Evolutionary conservation across 2,113 vertebrate genomes (phyloP), one percentile per base, ranked within the genome.

Genomic region (Progne subis): DNA sequence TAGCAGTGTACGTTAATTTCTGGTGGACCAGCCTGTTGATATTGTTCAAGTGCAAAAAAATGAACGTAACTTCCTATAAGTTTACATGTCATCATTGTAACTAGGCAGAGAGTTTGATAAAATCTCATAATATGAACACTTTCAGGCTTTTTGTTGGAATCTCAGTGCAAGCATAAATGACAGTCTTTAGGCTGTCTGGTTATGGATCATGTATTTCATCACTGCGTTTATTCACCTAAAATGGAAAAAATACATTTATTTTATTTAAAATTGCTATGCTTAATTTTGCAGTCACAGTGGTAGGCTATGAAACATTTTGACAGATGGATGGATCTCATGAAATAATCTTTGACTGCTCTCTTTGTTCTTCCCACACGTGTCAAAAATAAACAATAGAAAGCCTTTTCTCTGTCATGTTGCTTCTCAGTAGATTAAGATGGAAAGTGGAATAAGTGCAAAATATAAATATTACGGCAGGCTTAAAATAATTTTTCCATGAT

Each of bases 371-470:
- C 80, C 93, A 71, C 96, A 95, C 1, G 0, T 93, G 76, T 96
- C 95, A 81, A 90, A 96, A 93, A 91, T 96, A 97, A 98, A 97
- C 92, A 98, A 97, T 89, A 95, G 92, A 93, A 94, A 91, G 34
- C 41, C 79, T 96, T 97, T 97, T 94, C 84, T 94, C 71, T 96
- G 96, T 92, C 88, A 82, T 90, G 59, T 79, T 96, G 79, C 28
- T 14, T 92, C 44, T 95, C 43, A 77, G 46, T 49, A 86, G 34
- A 86, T 91, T 91, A 94, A 91, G 70, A 96, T 18, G 49, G 59
- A 76, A 93, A 95, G 74, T 34, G 72, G 82, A 95, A 90, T 91
- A 95, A 95, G 49, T 93, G 34, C 20, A 80, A 92, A 90, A 92
- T 53, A 83, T 37, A 88, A 94, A 88, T 46, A 24, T 78, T 91